Conservation (phyloP, 2,113 vertebrate species). For the Noctilio leporinus region DNA sequence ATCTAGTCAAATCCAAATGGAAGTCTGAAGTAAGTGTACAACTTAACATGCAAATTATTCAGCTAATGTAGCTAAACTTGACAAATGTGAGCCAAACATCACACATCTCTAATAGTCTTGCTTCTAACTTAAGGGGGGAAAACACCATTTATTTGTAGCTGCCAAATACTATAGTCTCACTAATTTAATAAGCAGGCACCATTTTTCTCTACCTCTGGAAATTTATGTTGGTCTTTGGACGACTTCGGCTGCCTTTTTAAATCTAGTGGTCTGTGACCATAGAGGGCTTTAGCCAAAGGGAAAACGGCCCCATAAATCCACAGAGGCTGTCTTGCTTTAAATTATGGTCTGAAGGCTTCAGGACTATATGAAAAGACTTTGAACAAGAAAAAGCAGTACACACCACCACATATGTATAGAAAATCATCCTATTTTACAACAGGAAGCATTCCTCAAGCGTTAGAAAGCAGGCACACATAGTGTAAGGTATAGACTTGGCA, state of each 20-base stretch:
- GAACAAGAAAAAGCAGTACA: constrained; percentile 61
- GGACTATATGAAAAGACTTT: constrained; percentile 49
- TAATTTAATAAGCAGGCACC: constrained; percentile 72
- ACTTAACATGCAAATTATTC: constrained; percentile 69
- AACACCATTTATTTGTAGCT: constrained; percentile 76
- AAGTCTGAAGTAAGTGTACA: constrained; percentile 59
- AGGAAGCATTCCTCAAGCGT: neutral
- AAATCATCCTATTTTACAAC: constrained; percentile 39
- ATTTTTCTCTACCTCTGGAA: constrained; percentile 77
- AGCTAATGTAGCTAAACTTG: constrained; percentile 67
- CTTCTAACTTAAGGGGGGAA: constrained; percentile 45
- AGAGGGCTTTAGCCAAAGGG: constrained; percentile 71
- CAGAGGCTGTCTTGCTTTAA: constrained; percentile 62
- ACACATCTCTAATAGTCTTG: constrained; percentile 61
- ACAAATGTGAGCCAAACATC: constrained; percentile 72
- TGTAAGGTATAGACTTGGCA: neutral
- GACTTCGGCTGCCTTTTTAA: constrained; percentile 77
- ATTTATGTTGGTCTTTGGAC: constrained; percentile 77
- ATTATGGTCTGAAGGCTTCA: constrained; percentile 46
- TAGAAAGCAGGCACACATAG: neutral
- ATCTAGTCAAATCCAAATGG: constrained; percentile 56
- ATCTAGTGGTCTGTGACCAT: constrained; percentile 77
- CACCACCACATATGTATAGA: constrained; percentile 5
- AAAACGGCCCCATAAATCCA: constrained; percentile 76
- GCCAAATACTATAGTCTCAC: constrained; percentile 73